phyloP scores from a whole-genome alignment of 1,140 invertebrate genomes.

The Drosophila simulans region DNA sequence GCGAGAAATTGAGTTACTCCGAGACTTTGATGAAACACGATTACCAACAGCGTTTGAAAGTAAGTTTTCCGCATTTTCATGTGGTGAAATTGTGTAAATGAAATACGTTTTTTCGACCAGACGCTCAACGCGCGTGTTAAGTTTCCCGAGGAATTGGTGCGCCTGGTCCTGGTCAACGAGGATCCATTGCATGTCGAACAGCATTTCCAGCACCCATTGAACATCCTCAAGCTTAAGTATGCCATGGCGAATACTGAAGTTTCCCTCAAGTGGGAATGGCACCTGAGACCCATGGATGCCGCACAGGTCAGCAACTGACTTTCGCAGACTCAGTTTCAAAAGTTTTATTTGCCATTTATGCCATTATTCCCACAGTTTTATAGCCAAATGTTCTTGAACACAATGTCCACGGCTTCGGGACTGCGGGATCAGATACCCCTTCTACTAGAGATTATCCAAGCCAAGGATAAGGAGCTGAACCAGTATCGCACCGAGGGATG shows the following conservation, averaged over 20 bases:
- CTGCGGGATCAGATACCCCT: conserved; percentile 10
- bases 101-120: conserved; percentile 15
- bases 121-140: conserved; percentile 58
- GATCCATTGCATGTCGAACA: neutral
- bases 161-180: conserved; percentile 1
- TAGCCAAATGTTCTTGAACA: conserved; percentile 4
- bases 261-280: conserved; percentile 68
- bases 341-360: no score
- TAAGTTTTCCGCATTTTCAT: neutral
- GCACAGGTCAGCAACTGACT: conserved; percentile 13
- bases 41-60: conserved; percentile 32
- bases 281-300: conserved; percentile 8
- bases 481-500: conserved; percentile 64
- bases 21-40: conserved; percentile 7
- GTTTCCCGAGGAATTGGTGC: conserved; percentile 44
- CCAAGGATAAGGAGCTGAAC: conserved; percentile 68
- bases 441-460: conserved; percentile 28
- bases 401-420: neutral
- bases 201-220: neutral
- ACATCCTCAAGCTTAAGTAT: conserved; percentile 57
- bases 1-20: neutral
- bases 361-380: conserved; percentile 40
- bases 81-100: neutral
- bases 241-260: conserved; percentile 21
- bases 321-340: no score